Evolutionary conservation across 2,888 invertebrate species (phyloP), one percentile per base, ranked within the genome.

Genomic region (Pristionchus entomophagus): DNA sequence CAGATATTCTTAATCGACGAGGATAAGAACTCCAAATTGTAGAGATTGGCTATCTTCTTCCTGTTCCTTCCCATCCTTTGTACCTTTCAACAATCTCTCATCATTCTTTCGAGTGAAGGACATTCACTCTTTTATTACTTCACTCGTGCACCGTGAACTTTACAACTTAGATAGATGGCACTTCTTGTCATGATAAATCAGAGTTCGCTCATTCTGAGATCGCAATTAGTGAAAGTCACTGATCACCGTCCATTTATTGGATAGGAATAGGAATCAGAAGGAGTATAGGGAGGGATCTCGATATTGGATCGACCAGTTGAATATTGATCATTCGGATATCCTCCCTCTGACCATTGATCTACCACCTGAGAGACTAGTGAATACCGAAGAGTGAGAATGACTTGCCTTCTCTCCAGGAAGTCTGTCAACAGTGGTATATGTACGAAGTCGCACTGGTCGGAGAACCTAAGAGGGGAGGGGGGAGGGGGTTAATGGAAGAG

Each of bases 1-100:
- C 90, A 90, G 53, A 80, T 89, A 22, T 87, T 90, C 45, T 41
- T 90, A 12, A 45, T 88, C 17, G 19, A 85, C 10, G 49, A 49
- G 14, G 82, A 82, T 12, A 56, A 41, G 1, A 35, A 29, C 12
- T 77, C 77, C 2, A 78, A 78, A n/a, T 45, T 45, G 45, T 78
- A 49, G 26, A 69, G 22, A 69, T 38, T 41, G 35, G n/a, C n/a
- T 38, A 35, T 5, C 22, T 4, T 22, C 10, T 69, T 69, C 41
- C 29, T 49, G 5, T 65, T 6, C 35, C 65, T 29, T 65, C 65
- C 22, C 56, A 22, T 17, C 10, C 22, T 22, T 69, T 65, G 32
- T n/a, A 69, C 69, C 19, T 35, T 69, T 22, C 38, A 38, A 6
- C 45, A 6, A 8, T 69, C 41, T 32, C 4, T 32, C 14, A 12